Conservation (phyloP, 2,113 vertebrate genomes). For the Antechinus stuartii region DNA sequence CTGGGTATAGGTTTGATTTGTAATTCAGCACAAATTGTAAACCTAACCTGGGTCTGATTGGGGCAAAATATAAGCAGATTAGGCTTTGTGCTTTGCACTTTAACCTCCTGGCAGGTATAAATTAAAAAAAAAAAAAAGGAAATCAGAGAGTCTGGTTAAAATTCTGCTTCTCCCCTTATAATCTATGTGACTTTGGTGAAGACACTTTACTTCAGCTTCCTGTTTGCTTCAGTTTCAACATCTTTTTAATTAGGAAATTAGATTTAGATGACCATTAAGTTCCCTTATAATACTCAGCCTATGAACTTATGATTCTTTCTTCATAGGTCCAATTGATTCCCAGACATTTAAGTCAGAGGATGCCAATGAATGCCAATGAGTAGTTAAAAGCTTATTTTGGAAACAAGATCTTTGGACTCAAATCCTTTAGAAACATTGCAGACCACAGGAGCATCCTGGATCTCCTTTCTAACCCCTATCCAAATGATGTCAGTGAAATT, state of each 20-base stretch:
- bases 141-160: not conserved
- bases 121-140: not conserved
- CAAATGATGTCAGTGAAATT: not conserved
- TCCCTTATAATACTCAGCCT: not conserved
- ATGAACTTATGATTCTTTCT: not conserved
- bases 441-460: not conserved
- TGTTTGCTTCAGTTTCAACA: not conserved
- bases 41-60: not conserved
- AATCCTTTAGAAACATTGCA: not conserved
- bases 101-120: not conserved
- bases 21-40: not conserved
- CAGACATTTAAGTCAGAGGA: not conserved
- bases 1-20: not conserved
- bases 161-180: not conserved
- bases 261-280: not conserved
- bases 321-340: not conserved
- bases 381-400: not conserved
- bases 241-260: not conserved
- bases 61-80: not conserved
- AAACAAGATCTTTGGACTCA: constrained; percentile 19
- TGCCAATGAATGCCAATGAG: not conserved
- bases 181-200: not conserved
- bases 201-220: not conserved
- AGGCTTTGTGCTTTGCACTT: not conserved
- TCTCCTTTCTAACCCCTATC: not conserved